These are phyloP conservation scores for Erythrolamprus reginae DNA, from an alignment of 2,113 vertebrate species.

Conservation along the genomic window DNA sequence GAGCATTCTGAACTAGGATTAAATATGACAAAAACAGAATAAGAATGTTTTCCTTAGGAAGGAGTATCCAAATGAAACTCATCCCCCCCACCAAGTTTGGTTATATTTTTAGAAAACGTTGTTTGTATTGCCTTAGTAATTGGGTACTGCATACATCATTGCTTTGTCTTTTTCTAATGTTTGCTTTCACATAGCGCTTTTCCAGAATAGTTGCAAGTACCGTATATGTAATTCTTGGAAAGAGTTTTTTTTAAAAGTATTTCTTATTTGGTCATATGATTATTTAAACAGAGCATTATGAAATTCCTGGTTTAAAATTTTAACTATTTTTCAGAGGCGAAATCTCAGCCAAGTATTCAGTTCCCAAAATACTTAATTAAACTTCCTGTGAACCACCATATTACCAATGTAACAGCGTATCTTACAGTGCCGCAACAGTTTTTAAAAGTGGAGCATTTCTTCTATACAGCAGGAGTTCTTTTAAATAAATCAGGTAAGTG, in stretches of 20 bases:
- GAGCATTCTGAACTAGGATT: background rate
- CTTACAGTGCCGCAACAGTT: conserved; percentile 81
- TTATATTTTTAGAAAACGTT: background rate
- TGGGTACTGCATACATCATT: background rate
- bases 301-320: conserved; percentile 12
- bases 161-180: background rate
- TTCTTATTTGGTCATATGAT: background rate
- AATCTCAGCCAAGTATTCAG: conserved; percentile 82
- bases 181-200: background rate
- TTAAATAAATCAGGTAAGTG: conserved; percentile 77
- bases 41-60: background rate
- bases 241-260: background rate
- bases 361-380: conserved; percentile 83
- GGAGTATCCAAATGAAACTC: too few relatives aligned
- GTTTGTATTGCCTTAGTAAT: background rate
- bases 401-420: conserved; percentile 78
- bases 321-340: conserved; percentile 74
- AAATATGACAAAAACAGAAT: background rate
- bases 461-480: conserved; percentile 73
- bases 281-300: background rate
- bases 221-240: background rate
- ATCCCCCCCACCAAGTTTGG: background rate
- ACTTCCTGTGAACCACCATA: conserved; percentile 66
- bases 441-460: conserved; percentile 71
- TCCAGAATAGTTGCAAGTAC: background rate